Conservation (phyloP, 2,797 vertebrate species). For the Xenops minutus region DNA sequence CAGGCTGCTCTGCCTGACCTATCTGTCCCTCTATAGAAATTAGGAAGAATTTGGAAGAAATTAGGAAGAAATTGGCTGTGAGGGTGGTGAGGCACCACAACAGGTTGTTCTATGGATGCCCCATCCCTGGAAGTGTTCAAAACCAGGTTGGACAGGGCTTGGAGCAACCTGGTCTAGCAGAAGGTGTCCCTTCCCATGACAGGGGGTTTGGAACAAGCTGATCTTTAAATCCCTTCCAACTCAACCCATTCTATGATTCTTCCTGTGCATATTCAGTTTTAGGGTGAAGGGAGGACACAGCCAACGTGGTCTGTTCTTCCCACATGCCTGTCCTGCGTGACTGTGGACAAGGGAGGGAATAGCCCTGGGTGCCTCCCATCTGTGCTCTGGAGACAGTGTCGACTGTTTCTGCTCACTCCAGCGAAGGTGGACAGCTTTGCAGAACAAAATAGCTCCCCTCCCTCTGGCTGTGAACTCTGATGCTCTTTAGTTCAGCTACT, state of each 20-base stretch:
- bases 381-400: not conserved
- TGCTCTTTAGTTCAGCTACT: not conserved
- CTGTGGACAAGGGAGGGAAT: not conserved
- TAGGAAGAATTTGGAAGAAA: no score
- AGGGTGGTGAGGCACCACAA: not conserved
- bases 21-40: not conserved
- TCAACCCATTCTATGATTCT: not conserved
- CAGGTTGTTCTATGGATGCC: accelerated
- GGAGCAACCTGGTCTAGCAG: accelerated
- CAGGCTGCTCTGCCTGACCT: not conserved
- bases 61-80: not conserved
- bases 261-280: not conserved
- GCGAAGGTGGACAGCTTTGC: not conserved
- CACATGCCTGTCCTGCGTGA: not conserved
- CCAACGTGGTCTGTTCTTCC: not conserved
- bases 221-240: not conserved
- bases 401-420: not conserved
- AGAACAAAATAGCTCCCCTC: not conserved
- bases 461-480: not conserved
- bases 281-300: not conserved
- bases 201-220: no score
- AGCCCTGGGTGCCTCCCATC: not conserved
- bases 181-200: not conserved
- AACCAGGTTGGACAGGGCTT: accelerated
- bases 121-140: not conserved